A percentile compares a stretch with the other conserved stretches of the same genome.
Evolutionary conservation across 2,113 vertebrate genomes (phyloP).

Genomic region (Cricetomys ansorgei): DNA sequence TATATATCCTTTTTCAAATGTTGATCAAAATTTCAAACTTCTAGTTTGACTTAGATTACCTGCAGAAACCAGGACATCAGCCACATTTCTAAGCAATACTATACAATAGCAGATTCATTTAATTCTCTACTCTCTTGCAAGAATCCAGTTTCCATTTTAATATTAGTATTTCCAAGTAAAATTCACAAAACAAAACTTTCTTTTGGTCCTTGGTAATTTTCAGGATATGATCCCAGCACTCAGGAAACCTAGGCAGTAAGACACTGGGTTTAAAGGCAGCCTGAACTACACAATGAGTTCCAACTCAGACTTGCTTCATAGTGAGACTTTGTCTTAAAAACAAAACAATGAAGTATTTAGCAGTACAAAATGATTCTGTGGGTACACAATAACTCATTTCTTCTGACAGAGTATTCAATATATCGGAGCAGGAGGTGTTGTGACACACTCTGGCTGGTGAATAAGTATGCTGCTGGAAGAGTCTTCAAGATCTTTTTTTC

Average conservation of each 20-base stretch:
- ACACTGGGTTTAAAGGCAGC: too few relatives aligned
- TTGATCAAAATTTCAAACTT: neutral
- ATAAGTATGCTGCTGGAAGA: neutral
- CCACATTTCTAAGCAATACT: neutral
- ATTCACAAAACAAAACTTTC: neutral
- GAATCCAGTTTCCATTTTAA: neutral
- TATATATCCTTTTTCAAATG: neutral
- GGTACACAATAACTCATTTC: neutral
- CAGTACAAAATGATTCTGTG: neutral
- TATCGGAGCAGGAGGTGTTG: neutral
- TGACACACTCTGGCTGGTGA: neutral
- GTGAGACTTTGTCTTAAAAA: neutral
- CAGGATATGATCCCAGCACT: neutral
- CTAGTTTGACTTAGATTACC: neutral
- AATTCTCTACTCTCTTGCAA: conserved; percentile 35
- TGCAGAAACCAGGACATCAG: neutral
- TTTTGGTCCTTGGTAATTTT: neutral
- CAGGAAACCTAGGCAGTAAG: neutral
- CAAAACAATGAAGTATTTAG: neutral
- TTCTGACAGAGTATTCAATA: neutral
- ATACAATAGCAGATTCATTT: neutral
- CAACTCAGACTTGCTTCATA: neutral
- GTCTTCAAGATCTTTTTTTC: neutral
- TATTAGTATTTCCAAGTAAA: neutral
- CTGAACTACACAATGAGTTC: neutral